Conservation (phyloP, 2,797 vertebrate species). For the Sciaenops ocellatus region DNA sequence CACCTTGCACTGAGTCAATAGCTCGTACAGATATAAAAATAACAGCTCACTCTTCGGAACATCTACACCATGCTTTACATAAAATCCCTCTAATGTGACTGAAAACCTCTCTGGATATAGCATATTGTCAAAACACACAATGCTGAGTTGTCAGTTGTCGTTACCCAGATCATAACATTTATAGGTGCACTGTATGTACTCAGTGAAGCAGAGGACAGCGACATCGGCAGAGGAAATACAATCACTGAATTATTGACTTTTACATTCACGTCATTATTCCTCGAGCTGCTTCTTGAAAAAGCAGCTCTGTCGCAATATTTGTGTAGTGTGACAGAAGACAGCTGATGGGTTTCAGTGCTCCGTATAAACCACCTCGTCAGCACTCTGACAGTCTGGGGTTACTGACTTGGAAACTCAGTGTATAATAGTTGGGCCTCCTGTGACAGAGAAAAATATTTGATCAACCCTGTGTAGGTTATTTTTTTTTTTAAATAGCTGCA, state of each 20-base stretch:
- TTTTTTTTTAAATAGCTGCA: too few species aligned
- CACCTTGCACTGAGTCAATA: too few species aligned
- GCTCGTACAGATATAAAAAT: too few species aligned
- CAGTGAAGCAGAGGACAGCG: conserved; percentile 8
- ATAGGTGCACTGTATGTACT: neutral
- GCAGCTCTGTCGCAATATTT: neutral
- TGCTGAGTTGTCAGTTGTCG: neutral
- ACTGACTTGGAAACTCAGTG: neutral
- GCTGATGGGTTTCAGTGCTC: neutral
- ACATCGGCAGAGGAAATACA: neutral
- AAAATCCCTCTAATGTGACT: neutral
- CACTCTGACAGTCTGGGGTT: neutral
- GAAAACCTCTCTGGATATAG: neutral
- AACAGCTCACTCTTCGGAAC: neutral
- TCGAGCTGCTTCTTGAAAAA: conserved; percentile 6
- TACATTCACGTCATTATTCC: neutral
- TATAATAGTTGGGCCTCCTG: neutral
- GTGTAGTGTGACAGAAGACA: conserved; percentile 3
- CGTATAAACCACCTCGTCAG: conserved; percentile 16
- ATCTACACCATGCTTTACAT: neutral
- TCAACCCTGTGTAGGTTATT: too few species aligned
- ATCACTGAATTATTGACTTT: conserved; percentile 14
- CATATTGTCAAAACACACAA: neutral
- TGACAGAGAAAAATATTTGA: neutral
- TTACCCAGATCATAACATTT: neutral